These are phyloP conservation scores for Cyrtonyx montezumae DNA, from an alignment of 2,113 vertebrate genomes.

Conservation along the genomic window DNA sequence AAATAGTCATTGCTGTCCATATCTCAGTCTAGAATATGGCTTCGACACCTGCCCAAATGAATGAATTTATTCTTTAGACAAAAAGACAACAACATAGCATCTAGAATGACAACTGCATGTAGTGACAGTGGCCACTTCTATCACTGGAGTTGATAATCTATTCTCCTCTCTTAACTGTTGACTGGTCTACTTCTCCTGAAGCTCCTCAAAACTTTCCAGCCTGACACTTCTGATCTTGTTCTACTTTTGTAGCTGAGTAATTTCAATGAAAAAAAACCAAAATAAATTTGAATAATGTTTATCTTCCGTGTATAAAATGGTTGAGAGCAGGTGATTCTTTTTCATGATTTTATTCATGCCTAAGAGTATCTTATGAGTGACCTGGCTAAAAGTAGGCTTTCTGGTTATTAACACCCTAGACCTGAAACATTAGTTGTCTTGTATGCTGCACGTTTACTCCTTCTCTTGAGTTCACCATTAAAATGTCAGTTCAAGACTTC, in stretches of 20 bases:
- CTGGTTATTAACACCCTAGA: background rate
- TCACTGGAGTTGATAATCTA: background rate
- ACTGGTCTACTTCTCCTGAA: background rate
- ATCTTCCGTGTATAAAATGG: background rate
- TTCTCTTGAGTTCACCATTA: background rate
- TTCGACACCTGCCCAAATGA: background rate
- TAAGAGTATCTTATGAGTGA: background rate
- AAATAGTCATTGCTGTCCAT: background rate
- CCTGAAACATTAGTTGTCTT: background rate
- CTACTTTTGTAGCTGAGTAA: background rate
- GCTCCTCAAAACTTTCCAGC: background rate
- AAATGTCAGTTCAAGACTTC: background rate
- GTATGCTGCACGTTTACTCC: background rate
- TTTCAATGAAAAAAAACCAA: background rate
- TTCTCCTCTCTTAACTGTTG: background rate
- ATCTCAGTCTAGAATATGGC: background rate
- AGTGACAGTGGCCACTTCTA: background rate
- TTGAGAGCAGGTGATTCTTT: background rate
- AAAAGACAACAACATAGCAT: background rate
- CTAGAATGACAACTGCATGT: background rate
- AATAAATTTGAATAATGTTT: background rate
- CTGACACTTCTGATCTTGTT: background rate
- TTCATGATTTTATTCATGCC: background rate
- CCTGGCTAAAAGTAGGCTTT: background rate
- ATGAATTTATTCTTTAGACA: background rate